Base-by-base conservation (phyloP, 2,888 invertebrate genomes). In the Hydraecia micacea region DNA sequence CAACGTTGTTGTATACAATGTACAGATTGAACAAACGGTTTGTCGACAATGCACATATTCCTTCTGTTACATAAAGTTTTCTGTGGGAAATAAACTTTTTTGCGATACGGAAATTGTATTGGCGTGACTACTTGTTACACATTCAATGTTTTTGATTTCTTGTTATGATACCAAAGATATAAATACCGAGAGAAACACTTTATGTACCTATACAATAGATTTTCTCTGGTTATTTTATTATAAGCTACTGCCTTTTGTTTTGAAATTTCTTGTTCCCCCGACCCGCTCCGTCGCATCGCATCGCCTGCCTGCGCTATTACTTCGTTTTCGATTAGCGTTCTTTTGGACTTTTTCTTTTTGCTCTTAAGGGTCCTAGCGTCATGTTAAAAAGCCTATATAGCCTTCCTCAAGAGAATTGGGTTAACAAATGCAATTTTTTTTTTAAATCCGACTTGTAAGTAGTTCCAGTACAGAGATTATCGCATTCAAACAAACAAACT, bases 21-120 rank as follows among this genome's bases (percentile, higher is more conserved):
- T 58, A 58, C 11, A 58, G 5, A n/a, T 58, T 42, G 25, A 68
- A 21, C 6, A 25, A 49, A 55, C 69, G 18, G 21, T 60, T 60
- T n/a, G 32, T 21, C 49, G 39, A 73, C 49, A 49, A 52, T 70
- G 18, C 28, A 49, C 11, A 46, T 39, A 39, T 67, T 75, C 36
- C 11, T 46, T 39, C 28, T 28, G 28, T 75, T 55, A 39, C 36
- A 28, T 39, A 36, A 28, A 32, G 39, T 46, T 75, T 46, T 72
- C 49, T 39, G n/a, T 52, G 75, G 52, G 42, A 75, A 74, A 55
- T 42, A 32, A 32, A 32, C 25, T 75, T 49, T 63, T 76, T 75
- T 62, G 18, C 36, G 6, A 73, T 60, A 28, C 15, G 73, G 36
- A 60, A 72, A 62, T 13, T 42, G 32, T 18, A 21, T n/a, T 46